Evolutionary conservation across 2,797 vertebrate genomes (phyloP).

Genomic region (Pangasius krempfi): DNA sequence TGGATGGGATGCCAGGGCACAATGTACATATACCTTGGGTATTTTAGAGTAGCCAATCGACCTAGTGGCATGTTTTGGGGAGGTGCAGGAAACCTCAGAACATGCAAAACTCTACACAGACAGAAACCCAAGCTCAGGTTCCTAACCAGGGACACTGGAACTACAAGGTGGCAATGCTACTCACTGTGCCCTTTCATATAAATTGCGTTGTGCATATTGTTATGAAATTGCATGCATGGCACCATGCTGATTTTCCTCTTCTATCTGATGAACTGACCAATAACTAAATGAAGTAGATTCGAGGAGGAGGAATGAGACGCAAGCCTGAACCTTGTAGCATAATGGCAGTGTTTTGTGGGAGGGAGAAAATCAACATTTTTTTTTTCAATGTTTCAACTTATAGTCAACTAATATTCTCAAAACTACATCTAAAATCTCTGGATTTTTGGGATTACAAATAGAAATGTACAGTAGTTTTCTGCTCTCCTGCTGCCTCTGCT

Average conservation of each 20-base stretch:
- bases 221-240: background rate
- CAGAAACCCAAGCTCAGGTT: background rate
- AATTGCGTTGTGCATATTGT: background rate
- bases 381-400: background rate
- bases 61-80: background rate
- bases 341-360: background rate
- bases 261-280: slow-evolving; percentile 7
- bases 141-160: background rate
- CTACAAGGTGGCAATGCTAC: slow-evolving; percentile 13
- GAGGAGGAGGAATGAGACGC: background rate
- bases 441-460: background rate
- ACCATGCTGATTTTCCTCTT: background rate
- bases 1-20: background rate
- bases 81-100: background rate
- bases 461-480: background rate
- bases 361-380: background rate
- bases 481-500: slow-evolving; percentile 43
- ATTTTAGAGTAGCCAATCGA: background rate
- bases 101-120: background rate
- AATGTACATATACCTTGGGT: background rate
- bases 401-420: background rate
- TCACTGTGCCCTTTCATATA: background rate
- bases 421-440: background rate
- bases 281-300: background rate
- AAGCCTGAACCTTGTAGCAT: slow-evolving; percentile 6